A percentile compares a stretch with the other conserved stretches of the same genome.
These are phyloP conservation scores for Mercenaria mercenaria DNA, from an alignment of 1,140 invertebrate species.

Conservation along the genomic window DNA sequence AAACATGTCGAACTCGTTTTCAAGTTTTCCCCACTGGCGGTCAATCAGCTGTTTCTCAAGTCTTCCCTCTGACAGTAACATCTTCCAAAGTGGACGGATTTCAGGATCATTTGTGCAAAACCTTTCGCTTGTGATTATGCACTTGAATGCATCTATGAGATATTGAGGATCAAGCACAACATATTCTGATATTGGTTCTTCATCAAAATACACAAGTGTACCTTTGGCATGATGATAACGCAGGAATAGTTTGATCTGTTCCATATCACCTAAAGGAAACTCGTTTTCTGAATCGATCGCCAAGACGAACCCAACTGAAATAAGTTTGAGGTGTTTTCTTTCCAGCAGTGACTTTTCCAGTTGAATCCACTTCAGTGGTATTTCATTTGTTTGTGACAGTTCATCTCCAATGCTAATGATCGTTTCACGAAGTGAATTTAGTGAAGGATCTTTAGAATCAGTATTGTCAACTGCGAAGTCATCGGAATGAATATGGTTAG, in stretches of 20 bases:
- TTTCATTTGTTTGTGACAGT: background rate
- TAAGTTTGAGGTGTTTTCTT: background rate
- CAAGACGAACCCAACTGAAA: background rate
- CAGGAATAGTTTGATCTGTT: background rate
- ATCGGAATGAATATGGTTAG: background rate
- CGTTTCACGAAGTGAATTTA: background rate
- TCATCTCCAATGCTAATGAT: background rate
- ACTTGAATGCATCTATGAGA: background rate
- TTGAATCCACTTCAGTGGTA: background rate
- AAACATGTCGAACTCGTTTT: background rate
- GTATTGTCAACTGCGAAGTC: background rate
- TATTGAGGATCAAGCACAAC: constrained; percentile 3
- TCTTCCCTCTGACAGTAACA: background rate
- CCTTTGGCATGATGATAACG: background rate
- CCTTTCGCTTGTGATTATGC: background rate
- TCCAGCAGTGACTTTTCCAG: background rate
- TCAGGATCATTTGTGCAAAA: background rate
- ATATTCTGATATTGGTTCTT: background rate
- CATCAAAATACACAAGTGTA: background rate
- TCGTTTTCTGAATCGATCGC: background rate
- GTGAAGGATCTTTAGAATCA: background rate
- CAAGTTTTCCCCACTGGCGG: background rate
- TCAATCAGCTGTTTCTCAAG: background rate
- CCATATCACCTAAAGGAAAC: too few species aligned
- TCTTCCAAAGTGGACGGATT: background rate